Evolutionary conservation across 2,113 vertebrate genomes (phyloP), one percentile per base, ranked within the genome.

Genomic region (Oreochromis spilurus): DNA sequence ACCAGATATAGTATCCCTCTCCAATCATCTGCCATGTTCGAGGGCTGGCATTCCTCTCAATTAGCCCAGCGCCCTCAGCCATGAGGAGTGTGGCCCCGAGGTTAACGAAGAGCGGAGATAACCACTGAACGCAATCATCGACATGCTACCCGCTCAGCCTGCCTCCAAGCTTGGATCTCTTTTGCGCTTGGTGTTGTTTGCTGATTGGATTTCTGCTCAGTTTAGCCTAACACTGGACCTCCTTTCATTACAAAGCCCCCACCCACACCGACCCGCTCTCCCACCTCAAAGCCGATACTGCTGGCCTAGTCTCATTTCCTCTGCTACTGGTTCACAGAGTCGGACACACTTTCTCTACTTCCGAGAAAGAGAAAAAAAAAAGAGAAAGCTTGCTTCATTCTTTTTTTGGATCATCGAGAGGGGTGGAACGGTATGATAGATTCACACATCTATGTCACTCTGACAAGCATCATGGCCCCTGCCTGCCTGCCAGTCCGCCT

Each of bases 141-240:
- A 80, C 87, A 31, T 29, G 58, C 72, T 79, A 11, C 90, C 60
- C 55, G 31, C 90, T 84, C 92, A 55, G 67, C 87, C 86, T 88
- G 84, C 88, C 90, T 91, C 80, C 55, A 1, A 65, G 84, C 88
- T 88, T 67, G 79, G 84, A 86, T 90, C 86, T 83, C 57, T 60
- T 87, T 80, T 84, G 77, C 17, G 38, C 90, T 87, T 38, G 60
- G 14, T 53, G 78, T 89, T 94, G 93, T 94, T 94, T 93, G 92
- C 90, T 93, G 95, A 96, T 95, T 95, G 94, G 92, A 92, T 96
- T 94, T 93, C 87, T 91, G 93, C 94, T 95, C 90, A 85, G 94
- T 93, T 94, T 94, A 94, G 91, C 94, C 92, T 90, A 89, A 88
- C 87, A 79, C 93, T 57, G 91, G 89, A 91, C 92, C 88, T 84